These are phyloP conservation scores for Eucera pruinosa DNA, from an alignment of 2,888 invertebrate species.

Conservation along the genomic window DNA sequence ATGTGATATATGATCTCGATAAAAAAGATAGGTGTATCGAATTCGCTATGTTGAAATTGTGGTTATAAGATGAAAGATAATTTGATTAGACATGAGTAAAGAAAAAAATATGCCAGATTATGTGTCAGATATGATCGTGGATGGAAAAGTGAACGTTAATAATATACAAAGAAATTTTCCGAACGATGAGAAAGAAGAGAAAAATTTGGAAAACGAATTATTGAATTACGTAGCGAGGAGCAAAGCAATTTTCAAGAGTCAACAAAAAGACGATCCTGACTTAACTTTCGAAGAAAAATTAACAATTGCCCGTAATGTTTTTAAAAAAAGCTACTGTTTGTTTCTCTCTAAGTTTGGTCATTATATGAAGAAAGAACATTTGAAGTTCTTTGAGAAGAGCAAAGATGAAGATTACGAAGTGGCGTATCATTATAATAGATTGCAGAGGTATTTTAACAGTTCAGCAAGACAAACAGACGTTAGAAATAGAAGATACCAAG, in stretches of 20 bases:
- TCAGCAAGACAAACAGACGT: slow-evolving; percentile 86
- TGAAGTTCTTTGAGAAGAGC: slow-evolving; percentile 87
- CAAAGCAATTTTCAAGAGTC: slow-evolving; percentile 89
- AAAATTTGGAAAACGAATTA: slow-evolving; percentile 86
- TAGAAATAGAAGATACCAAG: slow-evolving; percentile 93
- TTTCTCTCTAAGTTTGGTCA: slow-evolving; percentile 93
- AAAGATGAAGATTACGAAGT: slow-evolving; percentile 86
- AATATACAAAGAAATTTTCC: not conserved
- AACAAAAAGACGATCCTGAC: slow-evolving; percentile 92
- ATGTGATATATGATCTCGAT: not conserved
- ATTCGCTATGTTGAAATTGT: slow-evolving; percentile 7
- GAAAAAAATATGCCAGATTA: slow-evolving; percentile 15
- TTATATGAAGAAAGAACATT: slow-evolving; percentile 88
- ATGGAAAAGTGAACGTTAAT: slow-evolving; percentile 19
- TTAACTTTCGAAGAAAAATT: slow-evolving; percentile 89
- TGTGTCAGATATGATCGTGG: slow-evolving; percentile 28
- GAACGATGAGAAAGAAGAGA: slow-evolving; percentile 40
- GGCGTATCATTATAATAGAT: slow-evolving; percentile 87
- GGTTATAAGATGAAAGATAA: not conserved
- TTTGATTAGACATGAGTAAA: slow-evolving; percentile 44
- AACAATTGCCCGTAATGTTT: slow-evolving; percentile 88
- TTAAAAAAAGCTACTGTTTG: slow-evolving; percentile 87
- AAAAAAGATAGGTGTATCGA: slow-evolving; percentile 1
- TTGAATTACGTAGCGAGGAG: slow-evolving; percentile 86
- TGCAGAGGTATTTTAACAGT: slow-evolving; percentile 86